phyloP scores from a whole-genome alignment of 2,113 vertebrate genomes.

The Bettongia penicillata region DNA sequence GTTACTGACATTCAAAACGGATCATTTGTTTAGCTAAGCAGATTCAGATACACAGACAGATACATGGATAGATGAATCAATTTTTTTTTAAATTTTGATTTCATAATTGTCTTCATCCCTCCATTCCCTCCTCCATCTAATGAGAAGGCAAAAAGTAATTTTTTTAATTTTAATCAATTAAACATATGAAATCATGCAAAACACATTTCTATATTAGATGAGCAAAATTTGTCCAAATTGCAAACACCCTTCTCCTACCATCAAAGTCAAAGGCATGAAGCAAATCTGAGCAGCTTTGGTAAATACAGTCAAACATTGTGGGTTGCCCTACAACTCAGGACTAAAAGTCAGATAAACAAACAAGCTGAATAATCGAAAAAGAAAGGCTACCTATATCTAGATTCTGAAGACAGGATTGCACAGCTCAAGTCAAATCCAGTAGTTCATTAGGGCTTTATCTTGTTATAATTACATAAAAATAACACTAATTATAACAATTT shows the following conservation, averaged over 20 bases:
- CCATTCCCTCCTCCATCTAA: background rate
- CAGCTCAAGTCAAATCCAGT: background rate
- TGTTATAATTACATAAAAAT: background rate
- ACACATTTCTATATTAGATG: background rate
- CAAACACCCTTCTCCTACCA: background rate
- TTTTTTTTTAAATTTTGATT: background rate
- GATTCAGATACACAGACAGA: background rate
- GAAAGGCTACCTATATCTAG: background rate
- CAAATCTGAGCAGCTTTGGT: background rate
- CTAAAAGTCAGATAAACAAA: background rate
- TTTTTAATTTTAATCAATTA: too few relatives aligned
- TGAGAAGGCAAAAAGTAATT: too few relatives aligned
- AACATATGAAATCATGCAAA: background rate
- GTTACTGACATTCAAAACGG: background rate
- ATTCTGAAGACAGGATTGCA: background rate
- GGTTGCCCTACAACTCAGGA: background rate
- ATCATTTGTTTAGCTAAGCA: background rate
- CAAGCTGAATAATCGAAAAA: background rate
- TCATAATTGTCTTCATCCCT: background rate
- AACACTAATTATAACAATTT: background rate
- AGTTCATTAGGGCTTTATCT: background rate
- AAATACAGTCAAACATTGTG: background rate
- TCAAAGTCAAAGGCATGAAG: background rate
- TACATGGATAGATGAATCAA: background rate
- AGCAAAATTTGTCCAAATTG: background rate